Evolutionary conservation across 2,888 invertebrate species (phyloP).

Genomic region (Psylliodes chrysocephalus): DNA sequence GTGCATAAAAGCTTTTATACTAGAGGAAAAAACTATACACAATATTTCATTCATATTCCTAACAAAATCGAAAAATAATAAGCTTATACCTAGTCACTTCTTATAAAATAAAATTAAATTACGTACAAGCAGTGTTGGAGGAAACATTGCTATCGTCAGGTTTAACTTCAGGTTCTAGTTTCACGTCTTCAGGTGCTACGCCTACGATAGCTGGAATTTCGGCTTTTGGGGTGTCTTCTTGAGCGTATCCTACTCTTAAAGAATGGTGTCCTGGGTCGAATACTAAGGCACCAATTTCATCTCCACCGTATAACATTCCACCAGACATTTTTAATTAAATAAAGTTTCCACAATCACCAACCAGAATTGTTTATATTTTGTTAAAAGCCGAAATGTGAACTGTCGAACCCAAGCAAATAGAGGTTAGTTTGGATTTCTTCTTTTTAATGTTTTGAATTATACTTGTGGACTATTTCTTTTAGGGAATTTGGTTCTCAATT

Average conservation of each 20-base stretch:
- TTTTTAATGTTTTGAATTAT: not conserved
- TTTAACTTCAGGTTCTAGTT: conserved; percentile 81
- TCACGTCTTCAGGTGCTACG: conserved; percentile 76
- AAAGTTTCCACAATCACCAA: not conserved
- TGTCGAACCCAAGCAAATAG: not conserved
- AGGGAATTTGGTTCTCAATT: too few species aligned
- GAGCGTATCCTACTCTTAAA: conserved; percentile 91
- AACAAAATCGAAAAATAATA: too few species aligned
- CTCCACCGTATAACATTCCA: conserved; percentile 90
- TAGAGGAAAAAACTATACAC: too few species aligned
- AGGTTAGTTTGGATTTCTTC: not conserved
- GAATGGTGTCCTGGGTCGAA: conserved; percentile 96
- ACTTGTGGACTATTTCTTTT: not conserved
- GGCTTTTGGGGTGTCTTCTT: conserved; percentile 99
- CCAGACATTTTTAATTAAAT: conserved; percentile 63
- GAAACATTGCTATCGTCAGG: conserved; percentile 69
- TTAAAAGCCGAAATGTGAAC: not conserved
- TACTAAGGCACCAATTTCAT: conserved; percentile 98
- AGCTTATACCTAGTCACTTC: too few species aligned
- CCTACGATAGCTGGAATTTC: conserved; percentile 96
- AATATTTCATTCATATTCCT: too few species aligned
- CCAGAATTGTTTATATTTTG: not conserved
- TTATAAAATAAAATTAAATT: not conserved
- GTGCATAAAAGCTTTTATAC: too few species aligned
- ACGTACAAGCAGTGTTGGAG: conserved; percentile 53